A percentile compares a stretch with the other conserved stretches of the same genome.
phyloP scores from a whole-genome alignment of 2,797 vertebrate genomes.

The Sebastes variabilis region DNA sequence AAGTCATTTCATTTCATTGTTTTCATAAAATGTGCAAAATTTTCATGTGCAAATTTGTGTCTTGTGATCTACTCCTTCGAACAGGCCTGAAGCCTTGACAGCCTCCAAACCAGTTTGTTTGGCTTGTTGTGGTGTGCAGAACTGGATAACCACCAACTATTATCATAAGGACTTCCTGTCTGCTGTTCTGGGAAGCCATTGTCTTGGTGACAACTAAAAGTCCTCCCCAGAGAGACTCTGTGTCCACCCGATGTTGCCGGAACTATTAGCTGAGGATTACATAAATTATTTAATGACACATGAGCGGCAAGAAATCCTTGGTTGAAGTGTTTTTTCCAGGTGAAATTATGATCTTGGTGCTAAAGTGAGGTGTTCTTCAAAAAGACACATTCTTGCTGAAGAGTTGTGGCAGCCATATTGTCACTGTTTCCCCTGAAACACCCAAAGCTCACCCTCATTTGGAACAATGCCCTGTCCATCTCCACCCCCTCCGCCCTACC shows the following conservation, averaged over 20 bases:
- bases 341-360: conserved; percentile 25
- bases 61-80: not conserved
- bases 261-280: conserved; percentile 1
- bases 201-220: not conserved
- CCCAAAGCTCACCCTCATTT: not conserved
- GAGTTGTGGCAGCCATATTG: not conserved
- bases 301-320: not conserved
- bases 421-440: not conserved
- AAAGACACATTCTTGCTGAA: not conserved
- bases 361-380: conserved; percentile 1
- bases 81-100: conserved; percentile 27
- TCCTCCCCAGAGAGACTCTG: not conserved
- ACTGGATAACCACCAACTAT: not conserved
- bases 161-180: conserved; percentile 16
- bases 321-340: not conserved
- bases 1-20: not conserved
- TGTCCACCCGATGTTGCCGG: not conserved
- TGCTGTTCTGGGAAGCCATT: conserved; percentile 4
- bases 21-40: not conserved
- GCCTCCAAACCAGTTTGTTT: not conserved
- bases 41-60: not conserved
- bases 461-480: conserved; percentile 49
- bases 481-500: not conserved
- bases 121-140: not conserved
- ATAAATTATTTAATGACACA: not conserved